A percentile compares a stretch with the other conserved stretches of the same genome.
Conservation (phyloP, 2,113 vertebrate species). For the Solenodon paradoxus region DNA sequence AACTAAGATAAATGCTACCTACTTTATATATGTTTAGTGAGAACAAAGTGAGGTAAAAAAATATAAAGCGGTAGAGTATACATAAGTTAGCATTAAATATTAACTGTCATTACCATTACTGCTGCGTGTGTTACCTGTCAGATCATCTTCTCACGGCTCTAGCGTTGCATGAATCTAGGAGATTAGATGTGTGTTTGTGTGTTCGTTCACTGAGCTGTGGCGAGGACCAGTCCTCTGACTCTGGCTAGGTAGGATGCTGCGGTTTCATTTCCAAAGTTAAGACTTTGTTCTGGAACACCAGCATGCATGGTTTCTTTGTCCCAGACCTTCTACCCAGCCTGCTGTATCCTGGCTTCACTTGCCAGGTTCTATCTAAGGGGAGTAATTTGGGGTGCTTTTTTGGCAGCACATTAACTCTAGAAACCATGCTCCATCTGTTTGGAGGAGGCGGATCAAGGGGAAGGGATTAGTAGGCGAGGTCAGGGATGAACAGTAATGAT, state of each 20-base stretch:
- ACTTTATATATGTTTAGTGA: not conserved
- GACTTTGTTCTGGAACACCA: not conserved
- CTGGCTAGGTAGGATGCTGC: not conserved
- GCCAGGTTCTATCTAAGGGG: not conserved
- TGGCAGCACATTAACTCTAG: not conserved
- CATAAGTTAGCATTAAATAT: not conserved
- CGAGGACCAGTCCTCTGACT: not conserved
- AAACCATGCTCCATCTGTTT: constrained; percentile 42
- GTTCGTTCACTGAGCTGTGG: not conserved
- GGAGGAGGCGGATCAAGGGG: constrained; percentile 9
- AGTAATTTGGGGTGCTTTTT: not conserved
- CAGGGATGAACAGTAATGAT: constrained; percentile 18
- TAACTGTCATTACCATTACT: not conserved
- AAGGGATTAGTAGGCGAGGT: constrained; percentile 39
- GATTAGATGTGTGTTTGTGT: not conserved
- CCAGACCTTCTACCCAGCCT: not conserved
- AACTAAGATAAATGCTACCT: not conserved
- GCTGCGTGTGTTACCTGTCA: not conserved
- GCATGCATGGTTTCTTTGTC: not conserved
- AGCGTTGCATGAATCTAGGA: not conserved
- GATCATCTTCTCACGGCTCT: not conserved
- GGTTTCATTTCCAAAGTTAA: constrained; percentile 9
- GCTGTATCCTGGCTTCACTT: not conserved
- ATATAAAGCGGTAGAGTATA: not conserved
- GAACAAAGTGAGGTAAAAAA: not conserved